These are phyloP conservation scores for Chalcosyrphus nemorum DNA, from an alignment of 2,888 invertebrate genomes.

Conservation along the genomic window DNA sequence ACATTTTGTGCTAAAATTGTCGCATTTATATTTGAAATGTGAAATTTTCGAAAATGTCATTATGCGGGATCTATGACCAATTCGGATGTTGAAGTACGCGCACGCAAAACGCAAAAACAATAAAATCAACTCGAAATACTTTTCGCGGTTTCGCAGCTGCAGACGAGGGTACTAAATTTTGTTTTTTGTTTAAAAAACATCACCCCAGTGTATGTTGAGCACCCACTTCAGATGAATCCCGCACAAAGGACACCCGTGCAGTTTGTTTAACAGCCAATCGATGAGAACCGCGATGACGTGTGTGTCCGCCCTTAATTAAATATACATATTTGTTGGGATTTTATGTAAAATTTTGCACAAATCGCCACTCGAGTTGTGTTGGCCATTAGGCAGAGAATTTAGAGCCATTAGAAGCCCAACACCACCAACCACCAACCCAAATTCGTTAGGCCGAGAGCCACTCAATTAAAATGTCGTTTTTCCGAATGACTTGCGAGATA, in stretches of 20 bases:
- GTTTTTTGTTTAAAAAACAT: not conserved
- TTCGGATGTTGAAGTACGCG: conserved; percentile 21
- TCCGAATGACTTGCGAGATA: conserved; percentile 81
- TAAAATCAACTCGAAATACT: not conserved
- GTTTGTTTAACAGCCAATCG: conserved; percentile 69
- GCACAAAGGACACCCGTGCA: conserved; percentile 69
- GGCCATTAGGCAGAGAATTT: conserved; percentile 54
- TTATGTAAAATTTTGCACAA: conserved; percentile 53
- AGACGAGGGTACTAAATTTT: conserved; percentile 6
- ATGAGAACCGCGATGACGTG: conserved; percentile 41
- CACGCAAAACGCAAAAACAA: conserved; percentile 46
- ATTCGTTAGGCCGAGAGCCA: conserved; percentile 72
- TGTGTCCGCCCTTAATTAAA: conserved; percentile 50
- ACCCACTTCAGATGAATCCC: conserved; percentile 57
- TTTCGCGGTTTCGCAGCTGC: conserved; percentile 42
- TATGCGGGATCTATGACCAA: conserved; percentile 66
- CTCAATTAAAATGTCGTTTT: conserved; percentile 81
- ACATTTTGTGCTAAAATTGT: conserved; percentile 29
- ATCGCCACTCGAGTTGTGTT: conserved; percentile 57
- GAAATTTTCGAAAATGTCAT: not conserved
- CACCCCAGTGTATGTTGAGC: conserved; percentile 18
- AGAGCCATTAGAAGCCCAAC: conserved; percentile 20
- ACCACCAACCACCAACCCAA: conserved; percentile 64
- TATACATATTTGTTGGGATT: not conserved
- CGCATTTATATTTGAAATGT: not conserved